These are phyloP conservation scores for Odocoileus virginianus DNA, from an alignment of 2,113 vertebrate species.

Conservation along the genomic window DNA sequence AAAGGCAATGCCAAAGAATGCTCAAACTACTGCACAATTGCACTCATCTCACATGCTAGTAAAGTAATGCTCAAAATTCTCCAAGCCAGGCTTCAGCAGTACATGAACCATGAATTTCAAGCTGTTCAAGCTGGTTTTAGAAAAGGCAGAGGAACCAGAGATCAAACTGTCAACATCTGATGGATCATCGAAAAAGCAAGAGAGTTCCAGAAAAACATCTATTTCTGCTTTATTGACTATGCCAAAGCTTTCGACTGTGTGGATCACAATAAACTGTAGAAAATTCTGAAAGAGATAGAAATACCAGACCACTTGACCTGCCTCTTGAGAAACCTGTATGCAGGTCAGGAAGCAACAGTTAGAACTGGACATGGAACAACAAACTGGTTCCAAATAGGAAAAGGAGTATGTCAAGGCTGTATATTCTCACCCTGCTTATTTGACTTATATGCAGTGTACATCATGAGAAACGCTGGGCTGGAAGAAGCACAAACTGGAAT, in stretches of 20 bases:
- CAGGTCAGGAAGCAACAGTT: not conserved
- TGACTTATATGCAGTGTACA: not conserved
- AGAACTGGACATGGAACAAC: not conserved
- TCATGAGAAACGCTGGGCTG: accelerated
- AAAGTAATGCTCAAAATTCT: too few species aligned
- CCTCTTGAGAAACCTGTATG: not conserved
- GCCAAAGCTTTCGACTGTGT: not conserved
- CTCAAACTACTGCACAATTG: too few species aligned
- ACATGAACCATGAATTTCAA: too few species aligned
- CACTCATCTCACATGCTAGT: too few species aligned
- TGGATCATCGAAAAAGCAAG: too few species aligned
- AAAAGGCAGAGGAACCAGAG: too few species aligned
- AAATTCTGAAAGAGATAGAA: not conserved
- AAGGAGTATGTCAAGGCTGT: not conserved
- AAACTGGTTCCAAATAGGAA: not conserved
- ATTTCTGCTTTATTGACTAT: too few species aligned
- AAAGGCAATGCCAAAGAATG: too few species aligned
- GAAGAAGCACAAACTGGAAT: not conserved
- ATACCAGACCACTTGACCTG: not conserved
- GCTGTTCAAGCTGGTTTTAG: too few species aligned
- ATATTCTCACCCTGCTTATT: not conserved
- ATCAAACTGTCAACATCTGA: too few species aligned
- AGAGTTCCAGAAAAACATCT: too few species aligned
- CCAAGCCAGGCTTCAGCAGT: too few species aligned
- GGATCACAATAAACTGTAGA: not conserved